Evolutionary conservation across 2,113 vertebrate genomes (phyloP), one percentile per base, ranked within the genome.

Genomic region (Otus sunia): DNA sequence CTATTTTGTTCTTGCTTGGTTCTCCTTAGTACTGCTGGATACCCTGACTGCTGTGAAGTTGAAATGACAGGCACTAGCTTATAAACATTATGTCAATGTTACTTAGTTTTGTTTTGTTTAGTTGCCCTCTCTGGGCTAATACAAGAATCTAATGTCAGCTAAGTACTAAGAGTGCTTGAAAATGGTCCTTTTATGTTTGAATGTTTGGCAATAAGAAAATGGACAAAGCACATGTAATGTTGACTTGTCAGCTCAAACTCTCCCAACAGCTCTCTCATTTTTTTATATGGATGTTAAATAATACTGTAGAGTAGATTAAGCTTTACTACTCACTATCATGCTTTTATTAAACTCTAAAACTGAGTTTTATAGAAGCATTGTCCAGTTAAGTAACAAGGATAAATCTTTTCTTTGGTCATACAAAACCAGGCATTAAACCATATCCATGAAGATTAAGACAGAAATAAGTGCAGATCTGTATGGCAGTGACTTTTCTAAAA

Each of bases 301-400:
- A 63, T 39, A 50, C 52, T 75, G 22, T 72, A 71, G 86, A 85
- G 59, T 69, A 92, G 82, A 86, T 96, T 95, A 94, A 95, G 47
- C 66, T 95, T 95, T 95, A 95, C 52, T 94, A 67, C 73, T 78
- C 27, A 43, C 69, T 73, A 86, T 94, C 53, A 71, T 56, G 21
- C 11, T 74, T 92, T 95, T 89, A 88, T 89, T 96, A 81, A 74
- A 55, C 56, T 73, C 29, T 95, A 79, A 93, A 90, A 52, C 49
- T 58, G 27, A 80, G 77, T 94, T 90, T 96, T 95, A 67, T 59
- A 71, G 76, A 89, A 91, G 11, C 27, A 68, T 88, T 92, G 63
- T 89, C 83, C 59, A 59, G 50, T 81, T 94, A 91, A 83, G 74
- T 75, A 95, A 73, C 49, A 56, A 90, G 27, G 69, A 91, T 92